Conservation (phyloP, 2,888 invertebrate genomes). For the Scrobipalpa costella region DNA sequence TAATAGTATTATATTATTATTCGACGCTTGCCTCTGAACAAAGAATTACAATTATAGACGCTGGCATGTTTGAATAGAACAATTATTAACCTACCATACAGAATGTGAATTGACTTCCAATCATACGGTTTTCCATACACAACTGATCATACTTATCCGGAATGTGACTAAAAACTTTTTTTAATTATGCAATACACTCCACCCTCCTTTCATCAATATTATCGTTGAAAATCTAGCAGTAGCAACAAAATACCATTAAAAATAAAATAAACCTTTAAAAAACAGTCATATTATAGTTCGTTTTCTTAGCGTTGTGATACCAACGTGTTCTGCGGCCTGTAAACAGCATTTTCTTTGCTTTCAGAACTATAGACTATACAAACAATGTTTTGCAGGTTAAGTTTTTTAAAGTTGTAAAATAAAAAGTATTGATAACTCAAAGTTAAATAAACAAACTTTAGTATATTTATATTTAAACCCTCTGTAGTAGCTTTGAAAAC, state of each 20-base stretch:
- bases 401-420: no score
- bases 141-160: not conserved
- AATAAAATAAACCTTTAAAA: conserved; percentile 10
- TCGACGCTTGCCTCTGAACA: not conserved
- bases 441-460: no score
- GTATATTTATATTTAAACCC: not conserved
- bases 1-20: not conserved
- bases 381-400: no score
- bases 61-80: not conserved
- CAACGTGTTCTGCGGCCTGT: no score
- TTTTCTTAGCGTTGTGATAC: no score
- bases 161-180: not conserved
- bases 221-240: conserved; percentile 3
- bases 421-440: no score
- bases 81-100: not conserved
- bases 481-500: no score
- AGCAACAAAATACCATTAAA: conserved; percentile 7
- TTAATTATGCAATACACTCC: conserved; percentile 10
- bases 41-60: not conserved
- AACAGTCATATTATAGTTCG: no score
- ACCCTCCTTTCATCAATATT: not conserved
- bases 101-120: no score
- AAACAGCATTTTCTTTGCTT: no score
- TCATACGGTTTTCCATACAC: no score
- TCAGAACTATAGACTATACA: no score